Percentiles rank a stretch among this genome's conserved stretches.
Conservation (phyloP, 2,113 vertebrate genomes). For the Leiothrix lutea region DNA sequence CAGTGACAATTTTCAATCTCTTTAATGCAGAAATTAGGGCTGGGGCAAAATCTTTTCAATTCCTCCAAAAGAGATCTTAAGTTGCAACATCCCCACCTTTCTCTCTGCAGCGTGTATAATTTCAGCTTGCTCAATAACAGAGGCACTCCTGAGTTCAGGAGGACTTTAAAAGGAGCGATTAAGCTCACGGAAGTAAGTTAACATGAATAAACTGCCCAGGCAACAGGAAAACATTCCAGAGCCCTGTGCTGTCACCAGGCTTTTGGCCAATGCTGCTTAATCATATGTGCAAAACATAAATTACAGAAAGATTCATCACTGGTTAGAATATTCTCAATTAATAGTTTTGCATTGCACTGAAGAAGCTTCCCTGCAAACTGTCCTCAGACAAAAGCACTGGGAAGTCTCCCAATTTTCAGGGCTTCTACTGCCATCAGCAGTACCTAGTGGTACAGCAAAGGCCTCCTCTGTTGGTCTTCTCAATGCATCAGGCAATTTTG, state of each 20-base stretch:
- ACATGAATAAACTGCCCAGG: conserved; percentile 38
- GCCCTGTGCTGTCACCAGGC: conserved; percentile 37
- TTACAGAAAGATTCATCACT: not conserved
- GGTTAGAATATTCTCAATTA: conserved; percentile 7
- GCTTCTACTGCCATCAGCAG: not conserved
- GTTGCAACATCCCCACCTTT: conserved; percentile 4
- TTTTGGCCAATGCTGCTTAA: conserved; percentile 25
- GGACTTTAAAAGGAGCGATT: conserved; percentile 58
- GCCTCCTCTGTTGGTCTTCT: not conserved
- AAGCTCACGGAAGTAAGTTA: conserved; percentile 38
- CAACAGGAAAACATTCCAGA: conserved; percentile 52
- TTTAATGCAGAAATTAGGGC: conserved; percentile 34
- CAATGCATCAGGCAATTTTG: not conserved
- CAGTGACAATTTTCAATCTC: not conserved
- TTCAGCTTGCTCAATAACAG: conserved; percentile 45
- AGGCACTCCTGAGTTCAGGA: conserved; percentile 23
- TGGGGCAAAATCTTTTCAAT: not conserved
- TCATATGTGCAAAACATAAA: not conserved
- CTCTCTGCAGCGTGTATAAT: conserved; percentile 25
- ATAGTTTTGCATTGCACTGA: not conserved
- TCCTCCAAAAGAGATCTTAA: not conserved
- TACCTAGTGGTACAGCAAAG: not conserved
- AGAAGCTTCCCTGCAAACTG: not conserved
- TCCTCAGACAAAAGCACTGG: not conserved
- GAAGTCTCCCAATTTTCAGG: not conserved